Conservation (phyloP, 2,888 invertebrate genomes). For the Notocelia uddmanniana region DNA sequence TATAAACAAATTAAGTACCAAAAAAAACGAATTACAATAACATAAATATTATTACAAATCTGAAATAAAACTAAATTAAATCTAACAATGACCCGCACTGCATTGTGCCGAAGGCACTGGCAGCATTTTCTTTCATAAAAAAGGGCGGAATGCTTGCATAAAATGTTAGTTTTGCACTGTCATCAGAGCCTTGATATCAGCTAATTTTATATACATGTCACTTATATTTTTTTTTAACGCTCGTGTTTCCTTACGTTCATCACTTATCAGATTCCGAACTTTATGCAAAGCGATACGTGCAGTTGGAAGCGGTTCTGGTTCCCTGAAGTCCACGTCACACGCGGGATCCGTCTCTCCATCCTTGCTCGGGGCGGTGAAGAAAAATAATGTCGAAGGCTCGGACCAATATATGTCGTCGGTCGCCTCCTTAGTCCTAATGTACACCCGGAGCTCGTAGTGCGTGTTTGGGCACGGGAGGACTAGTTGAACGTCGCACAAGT, state of each 20-base stretch:
- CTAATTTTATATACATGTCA: neutral
- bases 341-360: neutral
- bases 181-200: neutral
- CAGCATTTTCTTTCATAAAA: too few relatives aligned
- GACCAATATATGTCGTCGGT: neutral
- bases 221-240: neutral
- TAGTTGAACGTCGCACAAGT: neutral
- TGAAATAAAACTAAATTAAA: too few relatives aligned
- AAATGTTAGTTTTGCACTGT: too few relatives aligned
- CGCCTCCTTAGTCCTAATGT: neutral
- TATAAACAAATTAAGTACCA: too few relatives aligned
- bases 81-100: too few relatives aligned
- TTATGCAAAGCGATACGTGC: neutral
- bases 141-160: too few relatives aligned
- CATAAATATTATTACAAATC: too few relatives aligned
- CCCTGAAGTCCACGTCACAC: neutral
- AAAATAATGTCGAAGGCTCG: neutral
- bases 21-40: too few relatives aligned
- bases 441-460: constrained; percentile 5
- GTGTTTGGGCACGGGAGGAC: neutral
- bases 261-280: neutral
- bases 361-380: neutral
- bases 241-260: neutral
- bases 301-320: neutral
- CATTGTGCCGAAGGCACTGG: too few relatives aligned